Base-by-base conservation (phyloP, 35 echinoderm and acorn worm species). In the Ptychodera flava region DNA sequence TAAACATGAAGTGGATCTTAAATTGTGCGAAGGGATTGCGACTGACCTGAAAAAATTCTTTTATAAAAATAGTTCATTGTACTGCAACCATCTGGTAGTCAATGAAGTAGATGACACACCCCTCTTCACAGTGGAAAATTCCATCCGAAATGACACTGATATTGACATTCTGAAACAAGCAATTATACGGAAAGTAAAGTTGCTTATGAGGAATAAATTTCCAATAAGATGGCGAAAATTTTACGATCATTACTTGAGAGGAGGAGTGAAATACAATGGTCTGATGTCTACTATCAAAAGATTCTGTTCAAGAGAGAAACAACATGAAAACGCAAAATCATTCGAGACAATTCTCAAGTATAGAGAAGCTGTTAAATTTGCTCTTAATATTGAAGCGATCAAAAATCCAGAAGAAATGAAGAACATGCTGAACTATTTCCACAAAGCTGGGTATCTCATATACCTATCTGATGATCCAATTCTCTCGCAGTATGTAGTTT, bases 121-220 rank as follows among this genome's bases (percentile, higher is more conserved):
- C 29, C 52, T 89, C 32, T 89, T 89, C 75, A 33, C 80, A 16
- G 29, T 89, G 1, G 87, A 89, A 31, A 89, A 89, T 35, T 52
- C 87, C 12, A 15, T 82, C 22, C 2, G 31, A 0, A n/a, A 34
- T 29, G 79, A 89, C 31, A 32, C 34, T 32, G 79, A 89, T 32
- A 38, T 80, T 16, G 30, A 81, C 28, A 16, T 37, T 28, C 33
- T 89, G 16, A 28, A 79, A 64, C 34, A 36, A 52, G 79, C 34
- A 33, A 89, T 89, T 28, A 76, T 33, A 27, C 6, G 80, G 16
- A 33, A 81, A 1, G 75, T 89, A 16, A 45, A 81, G 36, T 75
- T 31, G 31, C 64, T 89, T 29, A 89, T 81, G 38, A 37, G 82
- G 22, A 32, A 64, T 37, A 38, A 31, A 33, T 89, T 89, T 82